Evolutionary conservation across 2,797 vertebrate species (phyloP), one percentile per base, ranked within the genome.

Genomic region (Mycteria americana): DNA sequence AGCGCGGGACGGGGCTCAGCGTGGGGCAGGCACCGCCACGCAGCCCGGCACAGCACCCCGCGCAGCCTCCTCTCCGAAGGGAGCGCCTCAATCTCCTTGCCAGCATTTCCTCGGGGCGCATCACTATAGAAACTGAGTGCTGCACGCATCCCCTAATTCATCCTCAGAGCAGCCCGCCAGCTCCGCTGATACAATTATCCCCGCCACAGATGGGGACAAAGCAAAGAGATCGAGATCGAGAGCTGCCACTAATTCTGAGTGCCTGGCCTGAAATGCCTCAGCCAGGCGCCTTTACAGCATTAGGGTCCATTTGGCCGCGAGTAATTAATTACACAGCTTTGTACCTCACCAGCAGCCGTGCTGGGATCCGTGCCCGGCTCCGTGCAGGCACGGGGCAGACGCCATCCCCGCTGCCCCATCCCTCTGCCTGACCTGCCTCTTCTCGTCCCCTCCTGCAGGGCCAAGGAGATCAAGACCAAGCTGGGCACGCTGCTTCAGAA

Each of bases 391-490:
- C 43, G 35, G 33, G 69, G 73, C 83, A 85, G 33, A 64, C 11
- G 43, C 19, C 35, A 22, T 37, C 30, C 48, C n/a, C 16, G 4
- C 37, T 33, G 30, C 30, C 62, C 30, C 1, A 0, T 28, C 48
- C 67, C 41, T 43, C 64, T 2, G 2, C 37, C 78, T 87, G 63
- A 97, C 17, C 68, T n/a, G 33, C 35, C 17, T 79, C 37, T 65
- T 17, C 10, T 76, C 18, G 4, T 90, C 43, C 78, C 28, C 69
- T 97, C 72, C 25, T 41, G 14, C 98, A 99, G 99, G 98, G 99
- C 99, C 37, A 99, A 99, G 96, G 99, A 99, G 98, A 99, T 99
- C 97, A 99, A 99, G 98, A 98, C 97, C 4, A 99, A 99, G 95
- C 98, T 99, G 96, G 99, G 99, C 90, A 99, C 98, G 7, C 98